Percentiles rank a stretch among this genome's conserved stretches.
Conservation (phyloP, 2,113 vertebrate species). For the Gyps fulvus region DNA sequence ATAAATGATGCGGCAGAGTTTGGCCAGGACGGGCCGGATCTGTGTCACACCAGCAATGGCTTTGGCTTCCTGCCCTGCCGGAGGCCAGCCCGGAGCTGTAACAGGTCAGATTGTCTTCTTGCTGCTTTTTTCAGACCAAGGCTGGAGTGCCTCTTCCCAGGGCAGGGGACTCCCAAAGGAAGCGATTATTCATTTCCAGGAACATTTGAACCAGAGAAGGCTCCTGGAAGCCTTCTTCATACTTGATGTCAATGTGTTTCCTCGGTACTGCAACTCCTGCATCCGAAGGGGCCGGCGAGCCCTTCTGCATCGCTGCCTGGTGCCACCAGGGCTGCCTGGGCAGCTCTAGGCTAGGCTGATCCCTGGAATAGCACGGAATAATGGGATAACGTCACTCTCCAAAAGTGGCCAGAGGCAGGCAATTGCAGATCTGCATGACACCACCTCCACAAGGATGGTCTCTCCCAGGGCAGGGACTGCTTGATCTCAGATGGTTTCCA, state of each 20-base stretch:
- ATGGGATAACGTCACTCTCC: accelerated
- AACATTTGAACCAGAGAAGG: not conserved
- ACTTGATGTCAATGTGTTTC: not conserved
- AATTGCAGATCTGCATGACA: not conserved
- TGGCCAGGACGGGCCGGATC: not conserved
- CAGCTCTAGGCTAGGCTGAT: not conserved
- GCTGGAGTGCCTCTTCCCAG: not conserved
- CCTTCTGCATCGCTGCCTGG: not conserved
- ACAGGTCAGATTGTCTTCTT: not conserved
- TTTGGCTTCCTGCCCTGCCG: not conserved
- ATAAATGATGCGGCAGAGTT: not conserved
- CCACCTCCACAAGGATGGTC: not conserved
- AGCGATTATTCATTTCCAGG: conserved; percentile 42
- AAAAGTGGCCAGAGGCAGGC: not conserved
- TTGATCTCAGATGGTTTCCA: accelerated
- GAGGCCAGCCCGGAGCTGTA: not conserved
- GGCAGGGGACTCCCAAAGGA: not conserved
- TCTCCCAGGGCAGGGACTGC: not conserved
- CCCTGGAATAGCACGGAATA: not conserved
- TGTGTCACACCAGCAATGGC: not conserved
- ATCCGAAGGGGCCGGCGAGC: accelerated
- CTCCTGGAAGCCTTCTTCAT: not conserved
- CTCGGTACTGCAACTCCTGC: accelerated
- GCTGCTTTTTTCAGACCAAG: not conserved
- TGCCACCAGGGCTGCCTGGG: not conserved